These are phyloP conservation scores for Ptyas mucosa DNA, from an alignment of 2,113 vertebrate genomes.

Conservation along the genomic window DNA sequence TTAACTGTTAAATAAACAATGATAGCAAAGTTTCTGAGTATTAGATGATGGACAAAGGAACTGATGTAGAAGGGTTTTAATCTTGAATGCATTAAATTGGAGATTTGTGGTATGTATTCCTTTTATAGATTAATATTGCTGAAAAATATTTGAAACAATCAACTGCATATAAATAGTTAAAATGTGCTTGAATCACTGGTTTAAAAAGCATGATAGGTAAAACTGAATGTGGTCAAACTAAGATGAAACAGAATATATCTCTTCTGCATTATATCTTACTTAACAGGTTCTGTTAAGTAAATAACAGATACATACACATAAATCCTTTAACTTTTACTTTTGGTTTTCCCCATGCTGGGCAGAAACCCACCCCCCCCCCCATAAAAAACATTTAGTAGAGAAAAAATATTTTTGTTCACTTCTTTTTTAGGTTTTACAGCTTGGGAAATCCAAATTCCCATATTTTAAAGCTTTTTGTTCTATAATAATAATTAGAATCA, in stretches of 20 bases:
- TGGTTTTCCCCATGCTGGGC: rapidly evolving
- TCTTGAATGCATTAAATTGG: background rate
- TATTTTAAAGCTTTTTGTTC: slow-evolving; percentile 24
- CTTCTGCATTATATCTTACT: rapidly evolving
- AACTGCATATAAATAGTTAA: background rate
- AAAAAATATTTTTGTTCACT: rapidly evolving
- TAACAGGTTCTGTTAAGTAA: rapidly evolving
- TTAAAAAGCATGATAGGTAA: background rate
- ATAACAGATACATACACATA: background rate
- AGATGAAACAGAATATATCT: background rate
- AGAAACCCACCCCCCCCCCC: no score
- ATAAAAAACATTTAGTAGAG: background rate
- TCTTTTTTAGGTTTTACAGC: background rate
- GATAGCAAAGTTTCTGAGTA: background rate
- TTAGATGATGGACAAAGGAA: background rate
- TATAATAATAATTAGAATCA: background rate
- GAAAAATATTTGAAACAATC: background rate
- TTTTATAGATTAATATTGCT: rapidly evolving
- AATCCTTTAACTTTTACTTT: background rate
- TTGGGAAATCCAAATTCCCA: background rate
- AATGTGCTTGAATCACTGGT: rapidly evolving
- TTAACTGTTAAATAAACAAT: background rate
- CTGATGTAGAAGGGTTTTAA: background rate
- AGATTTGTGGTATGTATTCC: background rate
- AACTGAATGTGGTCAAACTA: background rate